Base-by-base conservation (phyloP, 2,797 vertebrate genomes). In the Yasuhikotakia modesta region DNA sequence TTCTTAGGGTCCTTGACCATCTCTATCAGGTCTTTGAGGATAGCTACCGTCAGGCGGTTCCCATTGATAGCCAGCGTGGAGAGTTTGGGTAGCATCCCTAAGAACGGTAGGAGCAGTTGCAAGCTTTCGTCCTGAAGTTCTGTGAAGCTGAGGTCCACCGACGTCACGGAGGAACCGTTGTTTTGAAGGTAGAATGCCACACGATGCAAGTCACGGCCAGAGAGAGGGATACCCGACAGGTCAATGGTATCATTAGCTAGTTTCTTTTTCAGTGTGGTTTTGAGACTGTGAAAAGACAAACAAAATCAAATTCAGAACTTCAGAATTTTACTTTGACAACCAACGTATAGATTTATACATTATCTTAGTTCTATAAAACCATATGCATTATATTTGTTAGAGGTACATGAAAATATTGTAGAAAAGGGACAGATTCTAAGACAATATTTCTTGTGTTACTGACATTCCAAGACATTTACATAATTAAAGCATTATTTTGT, bases 141-240 rank as follows among this genome's bases (percentile, higher is more conserved):
- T 0, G 94, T 95, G 91, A 98, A 97, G 88, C 95, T 97, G 86
- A 98, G 91, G 91, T 97, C 96, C 85, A 98, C 92, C 0, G 94
- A 92, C 0, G 90, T 90, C 78, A 98, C 93, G 1, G 61, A 86
- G 0, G 92, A 90, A 0, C 93, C 89, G 0, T 91, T 90, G 87
- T 88, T 92, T 88, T 95, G 94, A 77, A 98, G 91, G 89, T 95
- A 95, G 79, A 89, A 90, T 1, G 88, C 87, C 82, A 97, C 90
- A 1, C 93, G 94, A 73, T 93, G 93, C 70, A 95, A 76, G 13
- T 96, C 95, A 5, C 87, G 86, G 19, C 86, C 82, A 0, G 90
- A 94, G 46, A 97, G 90, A 0, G 91, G 89, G 85, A 96, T 93
- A 73, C 96, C 94, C 0, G 94, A 97, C 5, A 98, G 90, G 87